A percentile compares a stretch with the other conserved stretches of the same genome.
phyloP scores from a whole-genome alignment of 1,140 invertebrate genomes.

The Ceratina calcarata region DNA sequence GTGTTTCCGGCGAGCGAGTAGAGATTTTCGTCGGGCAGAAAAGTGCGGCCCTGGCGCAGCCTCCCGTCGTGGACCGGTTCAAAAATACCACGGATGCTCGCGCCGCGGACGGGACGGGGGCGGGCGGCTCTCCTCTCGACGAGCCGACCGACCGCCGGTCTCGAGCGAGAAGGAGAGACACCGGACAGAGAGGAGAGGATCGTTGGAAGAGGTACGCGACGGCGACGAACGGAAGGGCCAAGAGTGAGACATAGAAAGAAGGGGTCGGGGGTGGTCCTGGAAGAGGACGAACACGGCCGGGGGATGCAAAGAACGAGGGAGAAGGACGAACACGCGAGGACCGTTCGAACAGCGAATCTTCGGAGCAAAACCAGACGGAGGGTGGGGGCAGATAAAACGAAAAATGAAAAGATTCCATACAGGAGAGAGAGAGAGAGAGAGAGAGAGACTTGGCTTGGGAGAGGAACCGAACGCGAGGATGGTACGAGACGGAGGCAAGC shows the following conservation, averaged over 20 bases:
- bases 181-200: neutral
- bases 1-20: neutral
- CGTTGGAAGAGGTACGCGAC: constrained; percentile 23
- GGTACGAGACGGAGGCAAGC: neutral
- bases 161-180: neutral
- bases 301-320: constrained; percentile 34
- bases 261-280: constrained; percentile 23
- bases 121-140: constrained; percentile 27
- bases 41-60: constrained; percentile 75
- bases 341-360: constrained; percentile 43
- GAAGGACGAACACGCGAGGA: constrained; percentile 43
- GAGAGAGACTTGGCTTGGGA: neutral
- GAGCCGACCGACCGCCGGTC: neutral
- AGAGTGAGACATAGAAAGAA: constrained; percentile 46
- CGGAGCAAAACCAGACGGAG: constrained; percentile 16
- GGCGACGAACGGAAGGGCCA: constrained; percentile 11
- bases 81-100: constrained; percentile 78
- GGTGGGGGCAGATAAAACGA: constrained; percentile 13
- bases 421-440: constrained; percentile 1
- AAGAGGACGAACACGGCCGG: constrained; percentile 28
- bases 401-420: constrained; percentile 56
- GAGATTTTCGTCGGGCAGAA: constrained; percentile 50
- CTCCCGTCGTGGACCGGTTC: constrained; percentile 79
- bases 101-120: constrained; percentile 64
- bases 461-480: neutral